phyloP scores from a whole-genome alignment of 2,113 vertebrate genomes.

The Hirundichthys speculiger region DNA sequence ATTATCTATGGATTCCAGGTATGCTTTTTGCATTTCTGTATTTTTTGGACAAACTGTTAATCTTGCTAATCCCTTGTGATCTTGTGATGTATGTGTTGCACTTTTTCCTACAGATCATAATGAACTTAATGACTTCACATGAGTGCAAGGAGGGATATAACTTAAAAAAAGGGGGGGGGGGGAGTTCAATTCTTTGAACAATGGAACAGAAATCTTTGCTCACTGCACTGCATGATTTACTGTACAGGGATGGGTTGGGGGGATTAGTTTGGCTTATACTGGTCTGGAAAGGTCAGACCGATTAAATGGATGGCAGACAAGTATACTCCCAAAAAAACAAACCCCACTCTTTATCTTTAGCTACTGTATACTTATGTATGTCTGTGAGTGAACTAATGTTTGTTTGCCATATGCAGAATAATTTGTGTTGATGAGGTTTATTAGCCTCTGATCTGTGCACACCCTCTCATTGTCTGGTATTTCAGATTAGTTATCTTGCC shows the following conservation, averaged over 20 bases:
- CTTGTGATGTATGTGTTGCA: not conserved
- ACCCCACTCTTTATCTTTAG: not conserved
- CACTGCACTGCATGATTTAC: constrained; percentile 34
- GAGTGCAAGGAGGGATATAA: no score
- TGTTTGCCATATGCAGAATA: no score
- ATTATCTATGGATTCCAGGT: constrained; percentile 17
- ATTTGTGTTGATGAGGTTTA: no score
- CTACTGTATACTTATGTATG: not conserved
- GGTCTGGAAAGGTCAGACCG: constrained; percentile 63
- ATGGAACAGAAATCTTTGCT: not conserved
- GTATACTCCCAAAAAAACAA: constrained; percentile 24
- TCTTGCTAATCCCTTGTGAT: not conserved
- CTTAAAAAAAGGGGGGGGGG: no score
- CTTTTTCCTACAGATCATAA: not conserved
- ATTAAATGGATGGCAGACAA: constrained; percentile 50
- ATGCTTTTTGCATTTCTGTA: not conserved
- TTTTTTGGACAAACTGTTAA: no score
- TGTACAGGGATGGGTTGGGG: constrained; percentile 40
- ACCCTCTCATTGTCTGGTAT: no score
- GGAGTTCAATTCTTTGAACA: not conserved
- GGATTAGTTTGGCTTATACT: constrained; percentile 64
- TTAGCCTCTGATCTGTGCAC: no score
- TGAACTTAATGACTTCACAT: not conserved
- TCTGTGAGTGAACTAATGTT: constrained; percentile 4
- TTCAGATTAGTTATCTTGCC: no score